Conservation (phyloP, 1,140 invertebrate species). For the Tetramorium parvispinum region DNA sequence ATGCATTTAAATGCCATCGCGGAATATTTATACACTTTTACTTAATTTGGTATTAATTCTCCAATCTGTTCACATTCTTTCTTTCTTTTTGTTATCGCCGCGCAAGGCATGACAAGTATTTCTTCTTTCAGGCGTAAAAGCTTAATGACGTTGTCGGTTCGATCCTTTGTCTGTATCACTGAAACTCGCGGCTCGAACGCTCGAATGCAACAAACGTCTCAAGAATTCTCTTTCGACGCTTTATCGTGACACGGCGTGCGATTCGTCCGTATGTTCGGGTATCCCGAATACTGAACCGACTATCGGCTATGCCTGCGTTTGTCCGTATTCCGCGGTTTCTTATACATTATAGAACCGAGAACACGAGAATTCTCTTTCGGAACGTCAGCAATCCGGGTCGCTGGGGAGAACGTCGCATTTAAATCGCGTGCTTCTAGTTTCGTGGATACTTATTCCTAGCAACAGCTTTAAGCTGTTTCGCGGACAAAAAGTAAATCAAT, state of each 20-base stretch:
- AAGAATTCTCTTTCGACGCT: slow-evolving; percentile 53
- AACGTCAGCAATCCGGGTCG: background rate
- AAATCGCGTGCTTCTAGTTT: slow-evolving; percentile 31
- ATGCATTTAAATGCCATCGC: background rate
- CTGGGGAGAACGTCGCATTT: slow-evolving; percentile 12
- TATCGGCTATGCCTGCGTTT: slow-evolving; percentile 18
- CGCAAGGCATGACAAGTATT: background rate
- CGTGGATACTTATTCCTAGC: background rate
- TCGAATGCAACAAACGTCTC: slow-evolving; percentile 39
- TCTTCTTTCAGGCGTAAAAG: slow-evolving; percentile 49
- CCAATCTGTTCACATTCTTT: background rate
- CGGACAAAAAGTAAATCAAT: background rate
- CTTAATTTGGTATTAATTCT: slow-evolving; percentile 6
- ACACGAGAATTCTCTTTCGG: slow-evolving; percentile 48
- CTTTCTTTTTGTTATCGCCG: background rate
- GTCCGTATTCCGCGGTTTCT: slow-evolving; percentile 44
- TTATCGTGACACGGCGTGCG: slow-evolving; percentile 7
- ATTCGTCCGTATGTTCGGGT: slow-evolving; percentile 33
- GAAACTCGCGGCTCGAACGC: slow-evolving; percentile 1
- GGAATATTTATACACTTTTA: background rate
- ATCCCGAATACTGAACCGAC: background rate
- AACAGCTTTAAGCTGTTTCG: background rate
- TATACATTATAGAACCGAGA: slow-evolving; percentile 48
- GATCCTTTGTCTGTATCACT: slow-evolving; percentile 11
- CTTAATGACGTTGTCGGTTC: slow-evolving; percentile 29